Evolutionary conservation across 2,888 invertebrate species (phyloP).

Genomic region (Furcula furcula): DNA sequence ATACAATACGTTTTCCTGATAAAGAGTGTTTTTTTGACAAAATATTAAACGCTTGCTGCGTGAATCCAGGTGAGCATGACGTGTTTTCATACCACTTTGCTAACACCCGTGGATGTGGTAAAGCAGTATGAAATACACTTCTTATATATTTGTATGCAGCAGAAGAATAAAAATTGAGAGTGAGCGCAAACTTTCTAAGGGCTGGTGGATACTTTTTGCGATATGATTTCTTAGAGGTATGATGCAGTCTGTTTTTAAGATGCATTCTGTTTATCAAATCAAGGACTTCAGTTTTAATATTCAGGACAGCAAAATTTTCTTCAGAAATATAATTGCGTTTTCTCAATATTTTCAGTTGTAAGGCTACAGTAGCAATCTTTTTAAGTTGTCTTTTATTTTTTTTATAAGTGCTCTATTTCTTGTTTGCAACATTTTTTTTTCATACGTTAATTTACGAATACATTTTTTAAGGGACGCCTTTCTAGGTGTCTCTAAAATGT

Average conservation of each 20-base stretch:
- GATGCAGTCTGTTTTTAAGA: slow-evolving; percentile 4
- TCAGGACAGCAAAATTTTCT: slow-evolving; percentile 3
- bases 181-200: slow-evolving; percentile 23
- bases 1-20: slow-evolving; percentile 9
- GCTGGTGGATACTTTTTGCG: slow-evolving; percentile 13
- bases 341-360: slow-evolving; percentile 3
- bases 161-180: slow-evolving; percentile 20
- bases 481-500: slow-evolving; percentile 6
- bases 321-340: slow-evolving; percentile 1
- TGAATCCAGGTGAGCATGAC: slow-evolving; percentile 19
- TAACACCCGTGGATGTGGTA: too few species aligned
- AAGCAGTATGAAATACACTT: too few species aligned
- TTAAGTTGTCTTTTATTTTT: slow-evolving; percentile 4
- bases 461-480: slow-evolving; percentile 3
- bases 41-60: slow-evolving; percentile 14
- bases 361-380: slow-evolving; percentile 1
- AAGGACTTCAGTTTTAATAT: slow-evolving; percentile 7
- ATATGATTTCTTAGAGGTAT: slow-evolving; percentile 4
- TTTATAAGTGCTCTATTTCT: slow-evolving; percentile 2
- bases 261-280: slow-evolving; percentile 10
- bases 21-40: slow-evolving; percentile 10
- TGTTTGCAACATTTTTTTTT: slow-evolving; percentile 3
- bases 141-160: slow-evolving; percentile 18
- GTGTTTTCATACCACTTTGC: slow-evolving; percentile 16
- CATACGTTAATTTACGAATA: slow-evolving; percentile 4